Conservation (phyloP, 2,888 invertebrate genomes). For the Apamea monoglypha region DNA sequence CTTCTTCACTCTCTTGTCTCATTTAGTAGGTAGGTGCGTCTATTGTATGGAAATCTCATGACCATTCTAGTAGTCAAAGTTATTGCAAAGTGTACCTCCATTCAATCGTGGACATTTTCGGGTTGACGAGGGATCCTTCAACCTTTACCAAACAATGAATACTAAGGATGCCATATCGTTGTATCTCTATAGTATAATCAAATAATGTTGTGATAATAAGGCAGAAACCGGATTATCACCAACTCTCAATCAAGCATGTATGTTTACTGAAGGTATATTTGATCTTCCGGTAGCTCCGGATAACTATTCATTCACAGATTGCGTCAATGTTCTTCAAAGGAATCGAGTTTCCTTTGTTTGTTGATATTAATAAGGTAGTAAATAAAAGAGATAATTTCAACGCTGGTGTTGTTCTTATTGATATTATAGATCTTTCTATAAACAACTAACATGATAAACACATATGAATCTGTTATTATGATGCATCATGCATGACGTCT, state of each 20-base stretch:
- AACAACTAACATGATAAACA: neutral
- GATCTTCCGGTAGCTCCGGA: conserved; percentile 16
- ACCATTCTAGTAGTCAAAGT: neutral
- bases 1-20: neutral
- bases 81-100: neutral
- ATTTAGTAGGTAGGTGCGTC: too few species aligned
- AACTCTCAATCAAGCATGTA: conserved; percentile 29
- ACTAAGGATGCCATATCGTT: neutral
- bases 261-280: conserved; percentile 17
- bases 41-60: neutral
- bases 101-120: conserved; percentile 8
- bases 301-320: conserved; percentile 18
- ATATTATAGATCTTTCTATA: neutral
- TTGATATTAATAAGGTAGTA: neutral
- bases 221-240: conserved; percentile 2
- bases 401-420: neutral
- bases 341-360: neutral
- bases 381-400: neutral
- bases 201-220: neutral
- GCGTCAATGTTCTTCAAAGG: conserved; percentile 5
- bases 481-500: neutral
- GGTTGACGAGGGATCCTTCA: conserved; percentile 1
- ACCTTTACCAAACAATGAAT: conserved; percentile 1
- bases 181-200: neutral
- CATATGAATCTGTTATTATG: neutral